Percentiles rank a stretch among this genome's conserved stretches.
Conservation (phyloP, 2,113 vertebrate genomes). For the Sorex araneus region DNA sequence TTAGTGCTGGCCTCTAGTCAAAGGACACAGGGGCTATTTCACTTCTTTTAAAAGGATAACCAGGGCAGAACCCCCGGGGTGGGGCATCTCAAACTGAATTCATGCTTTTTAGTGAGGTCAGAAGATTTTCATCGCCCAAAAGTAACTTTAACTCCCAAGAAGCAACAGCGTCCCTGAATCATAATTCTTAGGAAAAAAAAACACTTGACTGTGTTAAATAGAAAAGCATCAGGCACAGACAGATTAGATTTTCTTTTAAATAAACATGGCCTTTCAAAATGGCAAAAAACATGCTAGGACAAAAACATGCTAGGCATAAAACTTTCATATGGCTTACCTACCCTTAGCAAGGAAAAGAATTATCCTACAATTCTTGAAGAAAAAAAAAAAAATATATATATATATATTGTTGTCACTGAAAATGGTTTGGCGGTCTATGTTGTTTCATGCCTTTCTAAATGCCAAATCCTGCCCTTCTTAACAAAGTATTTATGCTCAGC, state of each 20-base stretch:
- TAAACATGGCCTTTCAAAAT: constrained; percentile 78
- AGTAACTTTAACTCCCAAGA: constrained; percentile 75
- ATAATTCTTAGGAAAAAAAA: constrained; percentile 70
- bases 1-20: not conserved
- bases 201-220: constrained; percentile 75
- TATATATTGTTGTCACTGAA: no score
- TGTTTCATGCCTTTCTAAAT: not conserved
- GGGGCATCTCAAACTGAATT: constrained; percentile 33
- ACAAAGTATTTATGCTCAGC: not conserved
- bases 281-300: constrained; percentile 69
- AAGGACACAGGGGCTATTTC: not conserved
- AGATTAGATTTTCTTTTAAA: constrained; percentile 80
- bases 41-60: constrained; percentile 21
- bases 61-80: not conserved
- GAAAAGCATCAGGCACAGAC: constrained; percentile 76
- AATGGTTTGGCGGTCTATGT: not conserved
- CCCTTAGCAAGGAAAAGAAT: not conserved
- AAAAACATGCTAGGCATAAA: constrained; percentile 69
- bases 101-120: constrained; percentile 56
- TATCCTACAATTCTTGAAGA: not conserved
- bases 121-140: constrained; percentile 62
- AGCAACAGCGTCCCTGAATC: constrained; percentile 64
- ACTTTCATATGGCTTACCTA: constrained; percentile 65
- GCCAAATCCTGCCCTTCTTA: not conserved
- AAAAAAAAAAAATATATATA: no score